Evolutionary conservation across 2,888 invertebrate genomes (phyloP), one percentile per base, ranked within the genome.

Genomic region (Mythimna loreyi): DNA sequence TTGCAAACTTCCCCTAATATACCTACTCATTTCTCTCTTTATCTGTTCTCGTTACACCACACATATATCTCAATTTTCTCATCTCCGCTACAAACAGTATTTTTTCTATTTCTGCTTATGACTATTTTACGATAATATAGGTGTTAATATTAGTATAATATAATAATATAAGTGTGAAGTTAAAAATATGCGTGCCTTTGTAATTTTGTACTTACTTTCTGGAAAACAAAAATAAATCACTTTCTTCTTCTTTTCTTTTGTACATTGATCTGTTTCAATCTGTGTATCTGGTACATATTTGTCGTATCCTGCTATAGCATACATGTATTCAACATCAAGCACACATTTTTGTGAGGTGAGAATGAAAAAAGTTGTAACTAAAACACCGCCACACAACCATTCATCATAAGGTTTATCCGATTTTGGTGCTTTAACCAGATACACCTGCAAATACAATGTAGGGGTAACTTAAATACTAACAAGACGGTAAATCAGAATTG

Each of bases 341-440:
- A 66, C 50, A 30, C 66, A 66, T 4, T 9, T 30, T 50, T 60
- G 59, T 2, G 53, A 28, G 16, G 66, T 66, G 11, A 66, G 30
- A 4, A 66, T 62, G 16, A 52, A 66, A 50, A 23, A 40, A 5
- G 6, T n/a, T 11, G 53, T 28, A 57, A 81, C 77, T 69, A 77
- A 65, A 47, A 50, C 63, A 1, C 66, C 66, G 3, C 66, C 66
- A n/a, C 66, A 66, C 30, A 67, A 19, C 67, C 67, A 64, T 13
- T 43, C 43, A 11, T 62, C 30, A 11, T 43, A 30, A 5, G 23
- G n/a, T n/a, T 23, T 30, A 1, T 21, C 4, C 11, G 40, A 50
- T 28, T 43, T 19, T n/a, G 64, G 67, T 33, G 77, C 40, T 62
- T 66, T 66, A 5, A 81, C 21, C 65, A 67, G 45, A 19, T 63